Percentiles rank a stretch among this genome's conserved stretches.
These are phyloP conservation scores for Brachypalpus laphriformis DNA, from an alignment of 2,888 invertebrate species.

Conservation along the genomic window DNA sequence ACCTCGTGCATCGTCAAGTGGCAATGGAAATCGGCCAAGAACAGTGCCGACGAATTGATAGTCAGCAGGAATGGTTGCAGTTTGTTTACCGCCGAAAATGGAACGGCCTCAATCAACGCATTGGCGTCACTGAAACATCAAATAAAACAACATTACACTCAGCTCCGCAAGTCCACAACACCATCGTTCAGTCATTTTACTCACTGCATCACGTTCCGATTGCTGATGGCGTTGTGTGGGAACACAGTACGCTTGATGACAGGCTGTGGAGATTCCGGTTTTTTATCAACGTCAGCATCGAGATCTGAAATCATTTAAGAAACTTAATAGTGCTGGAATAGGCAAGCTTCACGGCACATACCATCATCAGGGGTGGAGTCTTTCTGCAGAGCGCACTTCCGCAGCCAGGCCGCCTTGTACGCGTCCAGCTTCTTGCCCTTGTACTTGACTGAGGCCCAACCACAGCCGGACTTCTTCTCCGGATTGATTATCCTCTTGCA, in stretches of 20 bases:
- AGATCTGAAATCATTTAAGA: constrained; percentile 80
- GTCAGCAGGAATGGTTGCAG: constrained; percentile 96
- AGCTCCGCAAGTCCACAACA: not conserved
- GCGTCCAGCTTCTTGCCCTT: constrained; percentile 94
- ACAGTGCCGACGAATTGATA: constrained; percentile 92
- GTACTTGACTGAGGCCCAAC: constrained; percentile 96
- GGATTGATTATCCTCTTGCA: constrained; percentile 96
- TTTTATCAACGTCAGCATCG: constrained; percentile 86
- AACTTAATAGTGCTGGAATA: constrained; percentile 29
- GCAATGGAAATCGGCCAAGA: constrained; percentile 96
- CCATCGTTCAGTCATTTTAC: constrained; percentile 78
- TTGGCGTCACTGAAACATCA: constrained; percentile 90
- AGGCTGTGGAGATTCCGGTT: constrained; percentile 85
- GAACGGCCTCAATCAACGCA: constrained; percentile 93
- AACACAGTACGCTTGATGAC: constrained; percentile 87
- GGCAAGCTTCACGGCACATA: constrained; percentile 57
- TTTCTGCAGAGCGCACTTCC: constrained; percentile 86
- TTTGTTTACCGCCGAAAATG: constrained; percentile 93
- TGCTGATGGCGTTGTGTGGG: constrained; percentile 89
- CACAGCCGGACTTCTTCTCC: constrained; percentile 95
- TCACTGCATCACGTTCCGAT: constrained; percentile 90
- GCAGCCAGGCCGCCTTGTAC: constrained; percentile 93
- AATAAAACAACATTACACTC: constrained; percentile 18
- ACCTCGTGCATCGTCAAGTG: constrained; percentile 97
- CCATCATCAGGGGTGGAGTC: constrained; percentile 82